Evolutionary conservation across 2,888 invertebrate species (phyloP).

Genomic region (Sthenelais limicola): DNA sequence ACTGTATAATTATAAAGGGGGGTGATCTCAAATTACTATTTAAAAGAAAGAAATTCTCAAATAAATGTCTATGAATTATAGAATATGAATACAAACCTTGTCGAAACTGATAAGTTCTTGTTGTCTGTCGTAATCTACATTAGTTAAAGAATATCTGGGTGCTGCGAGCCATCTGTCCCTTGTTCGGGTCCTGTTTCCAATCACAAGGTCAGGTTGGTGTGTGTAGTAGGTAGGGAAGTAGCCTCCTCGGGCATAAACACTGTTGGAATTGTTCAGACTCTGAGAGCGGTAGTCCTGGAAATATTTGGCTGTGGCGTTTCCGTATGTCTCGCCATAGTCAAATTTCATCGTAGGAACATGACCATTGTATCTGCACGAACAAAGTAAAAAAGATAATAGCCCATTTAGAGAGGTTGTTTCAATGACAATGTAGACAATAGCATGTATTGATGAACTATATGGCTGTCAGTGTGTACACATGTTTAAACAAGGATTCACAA

Average conservation of each 20-base stretch:
- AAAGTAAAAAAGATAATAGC: background rate
- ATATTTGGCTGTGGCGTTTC: conserved; percentile 71
- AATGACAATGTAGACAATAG: background rate
- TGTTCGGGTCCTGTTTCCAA: conserved; percentile 66
- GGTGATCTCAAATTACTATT: no score
- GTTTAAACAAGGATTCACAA: background rate
- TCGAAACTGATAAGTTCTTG: conserved; percentile 66
- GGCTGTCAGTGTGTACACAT: background rate
- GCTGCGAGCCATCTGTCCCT: conserved; percentile 68
- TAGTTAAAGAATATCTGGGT: conserved; percentile 68
- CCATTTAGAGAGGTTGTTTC: background rate
- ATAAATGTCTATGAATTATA: no score
- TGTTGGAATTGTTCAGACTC: conserved; percentile 67
- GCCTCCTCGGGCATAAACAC: conserved; percentile 69
- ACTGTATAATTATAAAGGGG: no score
- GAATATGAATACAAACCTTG: conserved; percentile 63
- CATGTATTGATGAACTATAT: background rate
- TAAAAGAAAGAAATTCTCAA: no score
- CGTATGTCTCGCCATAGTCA: conserved; percentile 73
- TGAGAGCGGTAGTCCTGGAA: conserved; percentile 72
- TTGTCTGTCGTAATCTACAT: conserved; percentile 69
- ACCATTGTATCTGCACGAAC: conserved; percentile 65
- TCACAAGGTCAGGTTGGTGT: conserved; percentile 71
- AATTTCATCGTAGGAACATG: conserved; percentile 71
- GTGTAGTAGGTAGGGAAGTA: conserved; percentile 71